Base-by-base conservation (phyloP, 1,140 invertebrate genomes). In the Asbolus verrucosus region DNA sequence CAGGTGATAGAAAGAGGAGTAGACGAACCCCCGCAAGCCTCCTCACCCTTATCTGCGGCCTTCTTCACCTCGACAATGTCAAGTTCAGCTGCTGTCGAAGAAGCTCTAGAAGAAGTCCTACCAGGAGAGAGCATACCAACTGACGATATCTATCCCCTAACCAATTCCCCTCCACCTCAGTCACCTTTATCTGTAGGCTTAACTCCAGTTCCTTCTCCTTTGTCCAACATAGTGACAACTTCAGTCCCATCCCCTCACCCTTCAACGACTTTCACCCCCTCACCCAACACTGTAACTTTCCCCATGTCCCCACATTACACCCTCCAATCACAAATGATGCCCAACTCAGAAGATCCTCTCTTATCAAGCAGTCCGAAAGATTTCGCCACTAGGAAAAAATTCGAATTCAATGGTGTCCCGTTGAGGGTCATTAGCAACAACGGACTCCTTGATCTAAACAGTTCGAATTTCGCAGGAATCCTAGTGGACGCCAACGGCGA, bases 21-120 rank as follows among this genome's bases (percentile, higher is more conserved):
- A 0, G 88, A 88, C 21, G 84, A 86, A 67, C 85, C 87, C 0
- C 84, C 86, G 11, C 88, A 89, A 60, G 87, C 88, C 1, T 90
- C 88, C 4, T 89, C 88, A 1, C 91, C 91, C 0, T 79, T 93
- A 0, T 91, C 91, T 0, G 91, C 91, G 18, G 91, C 91, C 0
- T 93, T 93, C 79, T 94, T 92, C 79, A 92, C 91, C n/a, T 90
- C 90, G n/a, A 90, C 90, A 13, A 93, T 93, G 86, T 92, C 91
- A 0, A 92, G 91, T 50, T 91, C 91, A 11, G 92, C 92, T 72
- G 92, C 92, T 70, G 91, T 94, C 0, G 92, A 93, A 80, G 91
- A 92, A 79, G 91, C 92, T 0, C 79, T 94, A 16, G 90, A 90
- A 76, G 92, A 93, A 79, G 91, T 94, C 0, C 79, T 94, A 11